Base-by-base conservation (phyloP, 1,140 invertebrate species). In the Hylaeus anthracinus region DNA sequence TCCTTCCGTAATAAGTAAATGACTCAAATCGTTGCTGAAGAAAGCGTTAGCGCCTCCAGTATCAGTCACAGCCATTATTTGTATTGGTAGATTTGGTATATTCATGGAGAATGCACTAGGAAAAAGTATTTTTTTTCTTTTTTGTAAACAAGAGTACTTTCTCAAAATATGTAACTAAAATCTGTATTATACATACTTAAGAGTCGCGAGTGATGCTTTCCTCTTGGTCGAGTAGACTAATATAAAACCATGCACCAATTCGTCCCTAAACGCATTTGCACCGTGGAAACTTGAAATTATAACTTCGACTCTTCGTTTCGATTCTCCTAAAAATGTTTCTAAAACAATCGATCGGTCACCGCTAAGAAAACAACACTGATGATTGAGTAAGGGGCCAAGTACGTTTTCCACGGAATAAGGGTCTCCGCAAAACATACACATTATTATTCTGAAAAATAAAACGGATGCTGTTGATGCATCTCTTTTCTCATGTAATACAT, bases 361-460 rank as follows among this genome's bases (percentile, higher is more conserved):
- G 77, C 97, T 97, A 73, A 98, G 95, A 90, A 97, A 97, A 92
- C 97, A 97, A 77, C 96, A 97, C 72, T 97, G 97, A 91, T 99
- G 97, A 88, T 96, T 96, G 58, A 99, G 94, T 75, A 99, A 93
- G 1, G 98, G 98, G 55, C 96, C 96, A 26, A 99, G 94, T 65
- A 99, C 97, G 83, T 97, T 97, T 92, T 98, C 98, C 60, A 98
- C 96, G 1, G 96, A 97, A 90, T 97, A 99, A 15, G 98, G 97
- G 94, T 99, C 98, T 63, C 98, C 98, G 94, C 98, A 99, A 92
- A 99, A 98, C 95, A 99, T 97, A 92, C 98, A 99, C 95, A 99
- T 97, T 88, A 99, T 97, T 92, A 99, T 98, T 85, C 97, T 97
- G 88, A 90, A 94, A 92, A 78, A 75, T 79, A 69, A 72, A 82